These are phyloP conservation scores for Ennomos erosarius DNA, from an alignment of 2,888 invertebrate genomes.

Conservation along the genomic window DNA sequence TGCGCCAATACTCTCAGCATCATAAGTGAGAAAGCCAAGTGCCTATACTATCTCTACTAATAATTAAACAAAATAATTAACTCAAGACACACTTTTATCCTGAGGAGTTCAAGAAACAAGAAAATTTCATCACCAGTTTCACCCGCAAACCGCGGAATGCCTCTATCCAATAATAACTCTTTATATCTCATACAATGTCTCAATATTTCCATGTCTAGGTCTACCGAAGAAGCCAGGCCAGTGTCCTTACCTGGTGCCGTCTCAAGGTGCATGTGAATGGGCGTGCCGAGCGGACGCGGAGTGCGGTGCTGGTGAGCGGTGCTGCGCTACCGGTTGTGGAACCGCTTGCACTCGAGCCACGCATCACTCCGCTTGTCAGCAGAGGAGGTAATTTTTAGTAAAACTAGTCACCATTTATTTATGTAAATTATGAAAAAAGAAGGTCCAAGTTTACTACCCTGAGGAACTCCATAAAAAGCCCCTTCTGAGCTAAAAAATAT, in stretches of 20 bases:
- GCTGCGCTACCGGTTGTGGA: slow-evolving; percentile 95
- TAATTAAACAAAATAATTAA: neutral
- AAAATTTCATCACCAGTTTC: too few species aligned
- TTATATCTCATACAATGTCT: too few species aligned
- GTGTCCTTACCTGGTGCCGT: slow-evolving; percentile 93
- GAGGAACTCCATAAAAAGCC: too few species aligned
- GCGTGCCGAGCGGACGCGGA: slow-evolving; percentile 91
- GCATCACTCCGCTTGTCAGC: slow-evolving; percentile 91
- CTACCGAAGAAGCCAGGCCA: slow-evolving; percentile 90
- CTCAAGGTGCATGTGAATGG: slow-evolving; percentile 88
- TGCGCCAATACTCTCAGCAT: too few species aligned
- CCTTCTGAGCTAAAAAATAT: too few species aligned
- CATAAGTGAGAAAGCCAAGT: too few species aligned
- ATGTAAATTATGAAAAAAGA: too few species aligned
- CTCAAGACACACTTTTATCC: too few species aligned
- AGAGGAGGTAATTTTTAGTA: slow-evolving; percentile 51
- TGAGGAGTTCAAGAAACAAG: too few species aligned
- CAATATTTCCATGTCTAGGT: slow-evolving; percentile 59
- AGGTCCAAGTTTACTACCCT: too few species aligned
- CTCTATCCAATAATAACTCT: too few species aligned
- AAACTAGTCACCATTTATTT: neutral
- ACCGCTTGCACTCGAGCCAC: slow-evolving; percentile 91
- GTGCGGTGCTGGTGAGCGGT: slow-evolving; percentile 89
- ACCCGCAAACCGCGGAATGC: too few species aligned
- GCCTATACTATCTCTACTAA: neutral